phyloP scores from a whole-genome alignment of 2,113 vertebrate genomes.

The Pterocles gutturalis region DNA sequence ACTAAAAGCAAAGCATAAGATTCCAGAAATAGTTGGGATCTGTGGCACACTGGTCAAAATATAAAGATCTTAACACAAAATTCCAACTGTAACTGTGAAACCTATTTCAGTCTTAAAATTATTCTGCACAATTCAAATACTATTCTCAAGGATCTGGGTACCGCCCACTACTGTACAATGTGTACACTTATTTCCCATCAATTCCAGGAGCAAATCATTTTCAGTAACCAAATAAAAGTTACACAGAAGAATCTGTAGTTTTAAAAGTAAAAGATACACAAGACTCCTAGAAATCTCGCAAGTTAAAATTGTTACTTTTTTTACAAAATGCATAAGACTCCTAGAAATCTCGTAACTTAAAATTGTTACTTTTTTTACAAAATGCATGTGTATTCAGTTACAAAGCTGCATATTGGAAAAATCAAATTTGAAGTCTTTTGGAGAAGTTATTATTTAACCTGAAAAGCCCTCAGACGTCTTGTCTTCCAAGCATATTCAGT shows the following conservation, averaged over 20 bases:
- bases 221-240: not conserved
- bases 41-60: not conserved
- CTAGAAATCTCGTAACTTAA: not conserved
- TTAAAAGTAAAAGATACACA: not conserved
- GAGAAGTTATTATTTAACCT: not conserved
- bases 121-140: not conserved
- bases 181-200: not conserved
- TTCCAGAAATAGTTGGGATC: not conserved
- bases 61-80: not conserved
- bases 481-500: not conserved
- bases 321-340: not conserved
- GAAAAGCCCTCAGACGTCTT: not conserved
- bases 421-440: not conserved
- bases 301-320: not conserved
- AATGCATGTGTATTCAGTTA: not conserved
- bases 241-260: not conserved
- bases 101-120: not conserved
- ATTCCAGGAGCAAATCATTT: not conserved
- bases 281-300: not conserved
- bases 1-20: conserved; percentile 1
- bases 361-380: not conserved
- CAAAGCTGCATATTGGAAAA: not conserved
- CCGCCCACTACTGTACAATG: not conserved
- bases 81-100: not conserved
- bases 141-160: not conserved